Conservation (phyloP, 1,140 invertebrate genomes). For the Apis mellifera region Amel_HAv3.1 CM009945.2:5964501-5965000, state of each 20-base stretch:
- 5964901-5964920: background rate
- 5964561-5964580: too few species aligned
- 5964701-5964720: background rate
- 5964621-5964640: too few species aligned
- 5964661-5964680: too few species aligned
- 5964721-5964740: background rate
- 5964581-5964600: too few species aligned
- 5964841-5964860: conserved; percentile 17
- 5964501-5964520: too few species aligned
- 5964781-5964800: conserved; percentile 19
- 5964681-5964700: too few species aligned
- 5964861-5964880: conserved; percentile 23
- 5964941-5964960: background rate
- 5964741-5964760: background rate
- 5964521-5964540: too few species aligned
- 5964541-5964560: too few species aligned
- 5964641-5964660: too few species aligned
- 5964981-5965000: background rate
- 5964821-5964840: too few species aligned
- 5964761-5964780: conserved; percentile 42
- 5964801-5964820: conserved; percentile 16
- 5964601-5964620: too few species aligned
- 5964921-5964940: background rate
- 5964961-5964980: background rate
- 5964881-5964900: conserved; percentile 23